Evolutionary conservation across 37 sponge, comb jelly and placozoan species (phyloP).

Genomic region (Beroe ovata): DNA sequence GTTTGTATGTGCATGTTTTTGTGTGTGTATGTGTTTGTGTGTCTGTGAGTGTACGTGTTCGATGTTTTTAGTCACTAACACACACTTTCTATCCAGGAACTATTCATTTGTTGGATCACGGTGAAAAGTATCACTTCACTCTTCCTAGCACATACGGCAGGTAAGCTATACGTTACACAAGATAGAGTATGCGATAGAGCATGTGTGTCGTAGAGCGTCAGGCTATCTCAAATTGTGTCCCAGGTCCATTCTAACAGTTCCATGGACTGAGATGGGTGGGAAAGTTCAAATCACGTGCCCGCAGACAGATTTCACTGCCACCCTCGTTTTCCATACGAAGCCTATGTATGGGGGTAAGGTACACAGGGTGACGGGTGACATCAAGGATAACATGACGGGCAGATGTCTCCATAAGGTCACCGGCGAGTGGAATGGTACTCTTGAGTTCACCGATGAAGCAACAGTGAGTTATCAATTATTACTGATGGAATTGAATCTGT

Average conservation of each 20-base stretch:
- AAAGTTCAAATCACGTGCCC: conserved; percentile 77
- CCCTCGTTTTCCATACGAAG: conserved; percentile 94
- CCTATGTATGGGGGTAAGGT: conserved; percentile 65
- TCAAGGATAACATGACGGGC: conserved; percentile 66
- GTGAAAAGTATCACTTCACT: conserved; percentile 60
- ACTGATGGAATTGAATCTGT: too few relatives aligned
- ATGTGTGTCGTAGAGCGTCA: neutral
- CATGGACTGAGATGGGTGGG: conserved; percentile 97
- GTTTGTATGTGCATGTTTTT: too few relatives aligned
- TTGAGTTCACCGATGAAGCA: conserved; percentile 33
- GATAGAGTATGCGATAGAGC: too few relatives aligned
- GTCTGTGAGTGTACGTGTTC: too few relatives aligned
- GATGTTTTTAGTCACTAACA: too few relatives aligned
- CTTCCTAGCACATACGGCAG: conserved; percentile 67
- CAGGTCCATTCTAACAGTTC: conserved; percentile 86
- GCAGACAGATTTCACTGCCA: conserved; percentile 83
- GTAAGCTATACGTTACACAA: too few relatives aligned
- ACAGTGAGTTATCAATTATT: neutral
- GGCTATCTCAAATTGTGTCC: too few relatives aligned
- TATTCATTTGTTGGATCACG: conserved; percentile 11
- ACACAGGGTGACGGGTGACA: conserved; percentile 55
- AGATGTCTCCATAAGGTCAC: conserved; percentile 71
- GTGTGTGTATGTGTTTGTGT: too few relatives aligned
- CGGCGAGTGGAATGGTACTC: conserved; percentile 94
- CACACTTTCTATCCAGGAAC: neutral